A percentile compares a stretch with the other conserved stretches of the same genome.
phyloP scores from a whole-genome alignment of 1,140 invertebrate species.

The Hestina assimilis region DNA sequence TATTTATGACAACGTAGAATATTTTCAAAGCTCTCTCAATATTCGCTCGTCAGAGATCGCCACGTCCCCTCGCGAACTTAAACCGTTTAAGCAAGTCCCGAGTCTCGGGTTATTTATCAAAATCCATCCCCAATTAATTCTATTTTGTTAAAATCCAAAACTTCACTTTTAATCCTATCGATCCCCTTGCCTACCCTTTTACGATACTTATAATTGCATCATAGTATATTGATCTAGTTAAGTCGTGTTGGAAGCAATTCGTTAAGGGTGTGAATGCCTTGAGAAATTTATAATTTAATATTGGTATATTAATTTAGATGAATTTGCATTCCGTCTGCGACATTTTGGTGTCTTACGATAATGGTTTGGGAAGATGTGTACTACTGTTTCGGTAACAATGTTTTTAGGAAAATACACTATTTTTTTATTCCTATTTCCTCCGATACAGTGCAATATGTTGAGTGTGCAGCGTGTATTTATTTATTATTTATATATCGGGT shows the following conservation, averaged over 20 bases:
- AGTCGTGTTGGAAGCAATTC: conserved; percentile 36
- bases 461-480: too few species aligned
- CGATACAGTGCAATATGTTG: too few species aligned
- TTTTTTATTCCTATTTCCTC: too few species aligned
- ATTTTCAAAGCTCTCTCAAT: background rate
- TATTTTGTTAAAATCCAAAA: conserved; percentile 58
- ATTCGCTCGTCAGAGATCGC: background rate
- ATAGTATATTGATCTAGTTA: conserved; percentile 56
- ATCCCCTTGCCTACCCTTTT: conserved; percentile 44
- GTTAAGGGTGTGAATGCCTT: conserved; percentile 31
- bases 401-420: too few species aligned
- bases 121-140: conserved; percentile 64
- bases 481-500: too few species aligned
- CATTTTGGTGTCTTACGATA: background rate
- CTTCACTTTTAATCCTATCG: conserved; percentile 63
- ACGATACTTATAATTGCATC: conserved; percentile 57
- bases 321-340: conserved; percentile 4
- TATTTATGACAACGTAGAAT: too few species aligned
- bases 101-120: conserved; percentile 44
- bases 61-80: background rate
- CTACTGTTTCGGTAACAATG: too few species aligned
- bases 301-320: conserved; percentile 8
- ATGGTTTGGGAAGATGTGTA: too few species aligned
- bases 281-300: conserved; percentile 21
- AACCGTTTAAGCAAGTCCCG: conserved; percentile 33